Base-by-base conservation (phyloP, 2,113 vertebrate species). In the Triplophysa siluroides region DNA sequence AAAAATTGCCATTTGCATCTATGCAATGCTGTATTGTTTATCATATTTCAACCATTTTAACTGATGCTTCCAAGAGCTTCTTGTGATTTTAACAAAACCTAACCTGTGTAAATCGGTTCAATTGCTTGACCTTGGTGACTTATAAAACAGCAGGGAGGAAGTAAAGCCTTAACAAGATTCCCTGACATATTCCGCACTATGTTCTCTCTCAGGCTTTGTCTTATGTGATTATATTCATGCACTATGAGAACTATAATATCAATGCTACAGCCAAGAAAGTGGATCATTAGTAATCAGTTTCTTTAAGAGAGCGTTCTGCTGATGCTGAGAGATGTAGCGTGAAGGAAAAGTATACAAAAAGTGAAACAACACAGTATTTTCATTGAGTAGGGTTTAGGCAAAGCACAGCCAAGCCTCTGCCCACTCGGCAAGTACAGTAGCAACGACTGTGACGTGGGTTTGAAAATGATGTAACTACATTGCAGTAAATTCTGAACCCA, bases 401-500 rank as follows among this genome's bases (percentile, higher is more conserved):
- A 50, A 50, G 11, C 52, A 56, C 52, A 2, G 47, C 24, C 5
- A 10, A n/a, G 68, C 18, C 18, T 50, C 45, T 14, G 65, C n/a
- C 21, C 43, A 14, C 43, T 52, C 65, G 10, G 2, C 6, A 24
- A 29, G 67, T 10, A 26, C 24, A 71, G 52, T 4, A 23, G 24
- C 29, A 11, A 10, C 0, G 26, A 71, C 47, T n/a, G 24, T 8
- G 69, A 56, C 2, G 16, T 33, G 11, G 4, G 7, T 23, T 29
- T 43, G n/a, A 24, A 43, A 29, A 41, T 43, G 69, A 72, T 72
- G 68, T 33, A 71, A 71, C 68, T 4, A 54, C 8, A 33, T 11
- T 54, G 68, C 47, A 71, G 29, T 38, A 38, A 21, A 38, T 38
- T 18, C 38, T 7, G 24, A 9, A 68, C 19, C 41, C 7, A 24